Base-by-base conservation (phyloP, 2,888 invertebrate species). In the Vannuccia rotundouncinata region DNA sequence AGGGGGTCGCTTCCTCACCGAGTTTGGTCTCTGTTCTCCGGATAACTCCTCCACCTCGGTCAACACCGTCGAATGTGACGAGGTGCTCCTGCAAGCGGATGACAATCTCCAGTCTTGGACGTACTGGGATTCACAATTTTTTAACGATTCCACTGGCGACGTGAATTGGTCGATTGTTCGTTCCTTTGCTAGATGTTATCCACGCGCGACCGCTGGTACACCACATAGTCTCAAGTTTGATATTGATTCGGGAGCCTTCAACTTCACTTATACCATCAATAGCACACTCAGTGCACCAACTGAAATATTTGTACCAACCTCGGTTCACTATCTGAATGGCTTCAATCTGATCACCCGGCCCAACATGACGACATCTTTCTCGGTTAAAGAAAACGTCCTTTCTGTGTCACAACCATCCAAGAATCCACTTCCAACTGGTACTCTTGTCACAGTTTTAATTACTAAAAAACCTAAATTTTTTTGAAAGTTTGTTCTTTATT, bases 71-170 rank as follows among this genome's bases (percentile, higher is more conserved):
- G 84, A 85, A 76, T 85, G 85, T 79, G 81, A 83, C 5, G 82
- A 80, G 17, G 83, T 85, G 5, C 75, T 85, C 82, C 30, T 81
- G 29, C 77, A 73, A 45, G 83, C 84, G 0, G 85, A 85, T 79
- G 77, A 81, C n/a, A 59, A 82, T 80, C 79, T 84, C 22, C 84
- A 84, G 77, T 85, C 85, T 28, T 85, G 85, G 85, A 84, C 84
- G 0, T 85, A 84, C 82, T 85, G 85, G 85, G 85, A 84, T 78
- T 83, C 84, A 0, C 0, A 31, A 2, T 85, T 85, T 77, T 84
- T 83, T 80, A 73, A 82, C 29, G 27, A 25, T 17, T 73, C 78
- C 5, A 76, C 80, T 22, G 84, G 84, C 22, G 28, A 79, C 5
- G 74, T 82, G 25, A 74, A 80, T n/a, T 66, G 31, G 75, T 74